phyloP scores from a whole-genome alignment of 2,113 vertebrate genomes.

The Pluvianellus socialis region DNA sequence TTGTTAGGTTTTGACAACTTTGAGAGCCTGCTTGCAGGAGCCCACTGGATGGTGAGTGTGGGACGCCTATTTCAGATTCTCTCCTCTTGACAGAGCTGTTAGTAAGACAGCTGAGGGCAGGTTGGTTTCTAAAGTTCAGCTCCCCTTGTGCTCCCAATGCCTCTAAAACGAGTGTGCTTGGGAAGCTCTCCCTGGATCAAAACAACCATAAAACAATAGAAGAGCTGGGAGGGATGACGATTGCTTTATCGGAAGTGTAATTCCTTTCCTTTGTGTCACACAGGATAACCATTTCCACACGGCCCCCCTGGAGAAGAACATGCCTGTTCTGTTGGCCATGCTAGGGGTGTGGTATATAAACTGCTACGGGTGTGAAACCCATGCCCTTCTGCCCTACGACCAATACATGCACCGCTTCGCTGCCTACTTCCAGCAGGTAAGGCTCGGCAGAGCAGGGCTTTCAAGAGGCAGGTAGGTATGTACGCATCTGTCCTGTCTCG shows the following conservation, averaged over 20 bases:
- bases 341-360: conserved; percentile 98
- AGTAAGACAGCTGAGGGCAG: neutral
- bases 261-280: neutral
- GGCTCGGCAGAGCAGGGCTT: neutral
- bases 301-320: conserved; percentile 88
- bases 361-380: conserved; percentile 91
- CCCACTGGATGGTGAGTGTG: conserved; percentile 95
- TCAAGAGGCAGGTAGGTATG: neutral
- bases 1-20: conserved; percentile 86
- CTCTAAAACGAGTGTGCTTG: neutral
- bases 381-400: conserved; percentile 94
- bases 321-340: conserved; percentile 88
- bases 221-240: neutral
- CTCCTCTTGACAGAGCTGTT: neutral
- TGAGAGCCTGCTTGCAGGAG: conserved; percentile 89
- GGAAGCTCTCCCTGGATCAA: neutral
- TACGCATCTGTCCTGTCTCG: neutral
- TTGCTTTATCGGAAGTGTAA: neutral
- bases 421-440: conserved; percentile 99
- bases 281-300: conserved; percentile 93
- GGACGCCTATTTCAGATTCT: neutral
- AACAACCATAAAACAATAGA: neutral
- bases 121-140: neutral
- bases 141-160: accelerated
- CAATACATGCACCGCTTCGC: conserved; percentile 98